Evolutionary conservation across 2,888 invertebrate genomes (phyloP).

Genomic region (Brenthis daphne): DNA sequence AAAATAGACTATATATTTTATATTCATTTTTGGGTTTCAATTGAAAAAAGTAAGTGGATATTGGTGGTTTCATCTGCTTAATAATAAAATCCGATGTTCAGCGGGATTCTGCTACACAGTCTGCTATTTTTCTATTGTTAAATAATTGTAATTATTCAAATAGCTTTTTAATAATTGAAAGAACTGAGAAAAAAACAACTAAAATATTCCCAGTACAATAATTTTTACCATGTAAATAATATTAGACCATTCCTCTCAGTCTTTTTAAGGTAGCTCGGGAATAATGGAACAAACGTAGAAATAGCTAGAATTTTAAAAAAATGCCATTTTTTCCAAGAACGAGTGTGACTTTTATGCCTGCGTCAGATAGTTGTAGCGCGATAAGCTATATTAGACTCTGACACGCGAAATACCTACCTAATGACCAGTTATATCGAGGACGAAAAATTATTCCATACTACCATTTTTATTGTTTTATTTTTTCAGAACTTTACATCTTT

Average conservation of each 20-base stretch:
- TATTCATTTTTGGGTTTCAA: no score
- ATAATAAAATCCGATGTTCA: no score
- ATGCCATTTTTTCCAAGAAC: slow-evolving; percentile 28
- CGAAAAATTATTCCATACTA: slow-evolving; percentile 6
- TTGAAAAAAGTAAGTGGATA: no score
- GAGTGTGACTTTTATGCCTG: slow-evolving; percentile 36
- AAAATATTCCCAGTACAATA: background rate
- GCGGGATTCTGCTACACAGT: no score
- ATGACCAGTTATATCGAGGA: slow-evolving; percentile 29
- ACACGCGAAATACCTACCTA: slow-evolving; percentile 35
- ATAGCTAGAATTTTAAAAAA: slow-evolving; percentile 20
- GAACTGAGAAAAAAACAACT: background rate
- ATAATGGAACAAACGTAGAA: slow-evolving; percentile 14
- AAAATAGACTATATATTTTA: no score
- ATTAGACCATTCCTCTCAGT: slow-evolving; percentile 3
- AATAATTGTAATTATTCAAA: background rate
- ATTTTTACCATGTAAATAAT: slow-evolving; percentile 4
- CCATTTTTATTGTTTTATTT: background rate
- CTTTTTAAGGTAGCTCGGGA: slow-evolving; percentile 4
- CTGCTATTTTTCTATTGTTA: no score
- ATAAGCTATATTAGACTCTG: slow-evolving; percentile 39
- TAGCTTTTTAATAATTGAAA: background rate
- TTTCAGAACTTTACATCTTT: no score
- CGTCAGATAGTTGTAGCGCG: slow-evolving; percentile 32
- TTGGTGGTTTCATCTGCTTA: no score